These are phyloP conservation scores for Pseudomyrmex gracilis DNA, from an alignment of 1,140 invertebrate species.

Conservation along the genomic window DNA sequence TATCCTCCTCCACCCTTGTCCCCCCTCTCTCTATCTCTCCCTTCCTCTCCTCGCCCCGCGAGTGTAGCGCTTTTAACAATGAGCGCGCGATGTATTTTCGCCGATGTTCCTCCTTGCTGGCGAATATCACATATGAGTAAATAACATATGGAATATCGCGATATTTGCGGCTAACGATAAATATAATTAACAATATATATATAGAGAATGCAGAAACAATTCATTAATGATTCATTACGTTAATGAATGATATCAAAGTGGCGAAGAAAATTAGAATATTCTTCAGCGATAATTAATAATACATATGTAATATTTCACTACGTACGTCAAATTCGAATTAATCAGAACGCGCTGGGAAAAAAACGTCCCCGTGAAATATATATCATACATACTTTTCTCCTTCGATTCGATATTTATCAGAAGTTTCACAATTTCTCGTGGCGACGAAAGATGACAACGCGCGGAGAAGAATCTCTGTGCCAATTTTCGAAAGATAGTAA, in stretches of 20 bases:
- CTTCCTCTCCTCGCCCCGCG: neutral
- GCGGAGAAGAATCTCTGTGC: no score
- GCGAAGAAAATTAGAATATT: neutral
- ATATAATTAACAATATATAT: neutral
- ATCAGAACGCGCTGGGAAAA: no score
- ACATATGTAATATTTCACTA: neutral
- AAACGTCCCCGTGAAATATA: no score
- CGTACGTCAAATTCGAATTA: no score
- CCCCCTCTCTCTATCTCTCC: neutral
- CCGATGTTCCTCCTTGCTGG: conserved; percentile 7
- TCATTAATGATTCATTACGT: conserved; percentile 12
- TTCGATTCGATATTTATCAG: no score
- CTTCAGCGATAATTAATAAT: neutral
- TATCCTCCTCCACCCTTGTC: conserved; percentile 33
- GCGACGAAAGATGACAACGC: no score
- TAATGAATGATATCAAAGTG: neutral
- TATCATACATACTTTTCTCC: no score
- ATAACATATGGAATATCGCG: neutral
- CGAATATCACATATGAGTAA: neutral
- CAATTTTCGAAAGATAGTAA: no score
- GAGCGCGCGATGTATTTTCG: conserved; percentile 29
- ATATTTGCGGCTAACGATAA: neutral
- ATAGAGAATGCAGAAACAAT: neutral
- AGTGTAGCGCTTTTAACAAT: conserved; percentile 51
- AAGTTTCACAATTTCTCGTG: no score